These are phyloP conservation scores for Holothuria glaberrima DNA, from an alignment of 35 echinoderm and acorn worm species.

Conservation along the genomic window DNA sequence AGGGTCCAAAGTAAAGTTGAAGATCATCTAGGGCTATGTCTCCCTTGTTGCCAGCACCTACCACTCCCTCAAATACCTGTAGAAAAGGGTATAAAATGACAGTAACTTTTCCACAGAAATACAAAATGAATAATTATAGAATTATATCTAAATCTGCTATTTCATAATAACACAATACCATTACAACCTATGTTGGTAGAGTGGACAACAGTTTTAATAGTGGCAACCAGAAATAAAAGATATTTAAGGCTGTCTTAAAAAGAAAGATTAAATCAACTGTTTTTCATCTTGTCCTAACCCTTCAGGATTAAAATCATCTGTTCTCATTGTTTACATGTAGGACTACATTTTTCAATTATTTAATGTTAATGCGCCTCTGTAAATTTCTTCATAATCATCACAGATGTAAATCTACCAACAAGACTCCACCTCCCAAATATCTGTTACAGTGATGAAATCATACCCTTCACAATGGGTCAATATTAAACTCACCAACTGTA, in stretches of 20 bases:
- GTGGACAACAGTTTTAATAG: too few relatives aligned
- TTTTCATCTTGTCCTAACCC: too few relatives aligned
- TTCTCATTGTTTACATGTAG: too few relatives aligned
- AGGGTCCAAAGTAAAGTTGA: conserved; percentile 40
- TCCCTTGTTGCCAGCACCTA: conserved; percentile 63
- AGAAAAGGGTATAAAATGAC: too few relatives aligned
- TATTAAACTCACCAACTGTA: conserved; percentile 34
- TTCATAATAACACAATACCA: too few relatives aligned
- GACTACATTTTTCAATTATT: too few relatives aligned
- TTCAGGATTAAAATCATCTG: too few relatives aligned
- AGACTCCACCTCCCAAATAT: neutral
- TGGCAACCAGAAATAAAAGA: too few relatives aligned
- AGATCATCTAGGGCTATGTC: conserved; percentile 94
- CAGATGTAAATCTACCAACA: neutral
- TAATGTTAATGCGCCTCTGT: neutral
- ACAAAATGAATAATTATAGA: neutral
- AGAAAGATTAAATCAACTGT: too few relatives aligned
- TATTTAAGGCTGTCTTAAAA: too few relatives aligned
- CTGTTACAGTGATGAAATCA: neutral
- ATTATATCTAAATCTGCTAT: neutral
- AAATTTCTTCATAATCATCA: neutral
- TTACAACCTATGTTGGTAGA: too few relatives aligned
- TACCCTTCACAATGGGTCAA: neutral
- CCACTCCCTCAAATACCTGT: conserved; percentile 81
- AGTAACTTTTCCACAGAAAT: too few relatives aligned